Conservation (phyloP, 2,797 vertebrate species). For the Pterois miles region DNA sequence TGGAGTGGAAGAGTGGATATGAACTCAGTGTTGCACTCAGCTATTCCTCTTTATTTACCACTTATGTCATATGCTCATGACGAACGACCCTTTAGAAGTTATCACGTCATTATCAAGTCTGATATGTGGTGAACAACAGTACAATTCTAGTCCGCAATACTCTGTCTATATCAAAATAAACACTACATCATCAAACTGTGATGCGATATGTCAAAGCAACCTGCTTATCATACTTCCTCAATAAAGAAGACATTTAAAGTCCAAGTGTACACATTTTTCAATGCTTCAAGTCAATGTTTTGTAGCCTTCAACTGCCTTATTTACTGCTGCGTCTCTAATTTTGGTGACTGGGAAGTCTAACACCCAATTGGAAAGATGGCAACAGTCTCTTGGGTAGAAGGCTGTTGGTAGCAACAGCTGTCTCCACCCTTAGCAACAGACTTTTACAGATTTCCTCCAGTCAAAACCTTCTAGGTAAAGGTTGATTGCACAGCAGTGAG, state of each 20-base stretch:
- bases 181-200: background rate
- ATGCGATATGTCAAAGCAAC: conserved; percentile 33
- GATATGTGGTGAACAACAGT: background rate
- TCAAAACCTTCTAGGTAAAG: background rate
- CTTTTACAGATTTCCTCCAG: background rate
- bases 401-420: too few relatives aligned
- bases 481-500: background rate
- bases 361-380: too few relatives aligned
- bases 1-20: conserved; percentile 50
- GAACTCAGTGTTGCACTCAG: conserved; percentile 19
- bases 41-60: conserved; percentile 24
- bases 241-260: conserved; percentile 51
- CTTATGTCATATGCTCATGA: background rate
- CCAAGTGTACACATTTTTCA: conserved; percentile 46
- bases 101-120: background rate
- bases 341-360: conserved; percentile 40
- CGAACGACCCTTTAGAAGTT: conserved; percentile 10
- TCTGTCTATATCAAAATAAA: background rate
- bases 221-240: conserved; percentile 36
- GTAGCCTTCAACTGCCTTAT: conserved; percentile 45
- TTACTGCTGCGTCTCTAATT: conserved; percentile 46
- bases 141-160: background rate
- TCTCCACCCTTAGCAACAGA: too few relatives aligned
- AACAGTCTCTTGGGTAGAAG: too few relatives aligned
- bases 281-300: conserved; percentile 55